phyloP scores from a whole-genome alignment of 2,113 vertebrate species.

The Suricata suricatta region DNA sequence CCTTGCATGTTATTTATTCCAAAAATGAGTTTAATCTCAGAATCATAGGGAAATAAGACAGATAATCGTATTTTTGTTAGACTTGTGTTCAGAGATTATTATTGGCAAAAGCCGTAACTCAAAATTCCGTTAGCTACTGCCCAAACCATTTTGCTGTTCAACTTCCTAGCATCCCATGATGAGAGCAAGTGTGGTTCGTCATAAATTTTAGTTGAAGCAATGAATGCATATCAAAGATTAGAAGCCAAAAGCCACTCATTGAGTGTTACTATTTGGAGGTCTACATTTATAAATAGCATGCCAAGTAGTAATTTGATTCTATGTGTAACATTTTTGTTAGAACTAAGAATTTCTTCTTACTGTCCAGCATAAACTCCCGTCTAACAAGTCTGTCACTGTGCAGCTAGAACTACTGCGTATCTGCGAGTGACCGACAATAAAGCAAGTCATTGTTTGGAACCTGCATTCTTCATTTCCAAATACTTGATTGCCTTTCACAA shows the following conservation, averaged over 20 bases:
- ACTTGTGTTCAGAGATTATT: background rate
- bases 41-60: background rate
- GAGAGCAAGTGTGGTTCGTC: background rate
- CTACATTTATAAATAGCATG: background rate
- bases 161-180: background rate
- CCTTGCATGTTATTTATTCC: constrained; percentile 47
- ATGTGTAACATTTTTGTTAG: background rate
- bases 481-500: background rate
- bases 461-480: background rate
- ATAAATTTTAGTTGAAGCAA: background rate
- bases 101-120: background rate
- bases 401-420: background rate
- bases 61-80: background rate
- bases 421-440: background rate
- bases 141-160: background rate
- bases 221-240: background rate
- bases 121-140: background rate
- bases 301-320: background rate
- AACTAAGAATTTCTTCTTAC: background rate
- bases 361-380: background rate
- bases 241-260: background rate
- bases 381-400: background rate
- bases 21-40: constrained; percentile 22
- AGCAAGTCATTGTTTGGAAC: background rate
- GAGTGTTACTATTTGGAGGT: background rate